Conservation (phyloP, 2,888 invertebrate species). For the Drosophila kuntzei region DNA sequence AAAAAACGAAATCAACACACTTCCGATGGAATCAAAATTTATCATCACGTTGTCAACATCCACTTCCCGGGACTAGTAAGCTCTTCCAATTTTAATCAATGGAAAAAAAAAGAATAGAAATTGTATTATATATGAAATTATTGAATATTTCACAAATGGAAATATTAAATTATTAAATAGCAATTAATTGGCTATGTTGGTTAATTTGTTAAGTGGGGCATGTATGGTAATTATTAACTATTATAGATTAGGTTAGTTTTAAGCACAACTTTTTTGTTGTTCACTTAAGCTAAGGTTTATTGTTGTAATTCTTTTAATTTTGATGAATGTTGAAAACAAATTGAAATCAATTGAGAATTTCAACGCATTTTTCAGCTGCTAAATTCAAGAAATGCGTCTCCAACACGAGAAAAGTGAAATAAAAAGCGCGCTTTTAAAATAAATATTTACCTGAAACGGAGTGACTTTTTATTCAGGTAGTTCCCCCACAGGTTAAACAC, state of each 20-base stretch:
- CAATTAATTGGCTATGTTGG: slow-evolving; percentile 33
- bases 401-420: slow-evolving; percentile 38
- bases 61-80: slow-evolving; percentile 56
- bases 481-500: background rate
- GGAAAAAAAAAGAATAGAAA: slow-evolving; percentile 16
- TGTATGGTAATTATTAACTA: slow-evolving; percentile 33
- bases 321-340: slow-evolving; percentile 67
- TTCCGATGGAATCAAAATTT: slow-evolving; percentile 16
- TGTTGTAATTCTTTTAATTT: slow-evolving; percentile 61
- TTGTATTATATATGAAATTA: slow-evolving; percentile 28
- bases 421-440: slow-evolving; percentile 39
- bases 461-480: background rate
- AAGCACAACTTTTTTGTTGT: slow-evolving; percentile 58
- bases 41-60: slow-evolving; percentile 7
- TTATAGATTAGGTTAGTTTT: slow-evolving; percentile 35
- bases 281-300: slow-evolving; percentile 49
- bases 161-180: slow-evolving; percentile 21
- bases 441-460: slow-evolving; percentile 3
- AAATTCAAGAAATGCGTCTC: slow-evolving; percentile 44
- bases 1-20: background rate
- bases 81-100: slow-evolving; percentile 74
- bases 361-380: slow-evolving; percentile 60
- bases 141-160: slow-evolving; percentile 29
- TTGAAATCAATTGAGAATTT: slow-evolving; percentile 51
- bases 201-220: slow-evolving; percentile 27